Base-by-base conservation (phyloP, 2,113 vertebrate species). In the Hippocampus zosterae region DNA sequence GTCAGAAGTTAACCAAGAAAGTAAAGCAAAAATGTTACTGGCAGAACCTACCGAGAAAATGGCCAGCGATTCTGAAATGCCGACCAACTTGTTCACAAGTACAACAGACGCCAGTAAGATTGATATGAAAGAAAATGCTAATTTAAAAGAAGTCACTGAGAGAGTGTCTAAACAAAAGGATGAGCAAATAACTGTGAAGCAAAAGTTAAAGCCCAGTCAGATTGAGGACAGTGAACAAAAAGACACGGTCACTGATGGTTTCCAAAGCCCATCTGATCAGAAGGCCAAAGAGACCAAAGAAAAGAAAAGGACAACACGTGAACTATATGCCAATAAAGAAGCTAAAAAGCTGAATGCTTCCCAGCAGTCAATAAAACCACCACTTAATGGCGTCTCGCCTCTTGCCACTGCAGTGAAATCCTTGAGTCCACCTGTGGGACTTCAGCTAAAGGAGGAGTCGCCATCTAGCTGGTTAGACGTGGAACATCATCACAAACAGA, bases 381-480 rank as follows among this genome's bases (percentile, higher is more conserved):
- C 11, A 2, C 11, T 66, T 13, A 73, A 74, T 21, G 41, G n/a
- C 9, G 37, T 50, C 48, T 53, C 69, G 1, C 2, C 69, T 66
- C 59, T 68, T 29, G 52, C 78, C 74, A 76, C 77, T 42, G 70
- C 77, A 3, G 69, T 40, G 12, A 80, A 83, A 66, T 42, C 27
- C 59, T 56, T 48, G 57, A 72, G 10, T 1, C 44, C 73, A n/a
- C 25, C 76, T 37, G 70, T 69, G 69, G 71, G 69, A 61, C 8
- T 83, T 60, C 82, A 90, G 5, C 73, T 65, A 23, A 15, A 67
- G 29, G 70, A 64, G 8, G 68, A 85, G 8, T 74, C 76, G 13
- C 92, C 90, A 42, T 87, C 91, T 1, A 73, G 69, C 70, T 89
- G 84, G 81, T 63, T 89, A 25, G 88, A 92, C 29, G 88, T 91